phyloP scores from a whole-genome alignment of 2,888 invertebrate genomes.

The Seira musarum region DNA sequence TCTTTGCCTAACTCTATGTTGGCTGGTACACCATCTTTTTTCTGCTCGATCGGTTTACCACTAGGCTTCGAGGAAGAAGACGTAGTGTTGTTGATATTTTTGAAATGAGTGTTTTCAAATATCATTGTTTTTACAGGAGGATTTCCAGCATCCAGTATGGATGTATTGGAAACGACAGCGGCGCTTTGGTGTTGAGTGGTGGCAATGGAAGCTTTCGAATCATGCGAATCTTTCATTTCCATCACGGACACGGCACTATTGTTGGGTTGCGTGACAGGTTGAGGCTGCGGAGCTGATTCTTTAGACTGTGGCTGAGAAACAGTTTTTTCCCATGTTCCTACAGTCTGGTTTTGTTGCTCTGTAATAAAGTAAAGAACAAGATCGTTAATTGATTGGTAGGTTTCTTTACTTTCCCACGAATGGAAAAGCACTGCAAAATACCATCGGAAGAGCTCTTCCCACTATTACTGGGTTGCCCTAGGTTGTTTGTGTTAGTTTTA shows the following conservation, averaged over 20 bases:
- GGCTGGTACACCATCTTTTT: constrained; percentile 52
- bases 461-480: neutral
- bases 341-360: constrained; percentile 35
- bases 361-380: too few species aligned
- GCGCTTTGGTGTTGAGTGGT: constrained; percentile 19
- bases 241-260: constrained; percentile 14
- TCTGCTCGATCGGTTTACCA: constrained; percentile 29
- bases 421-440: constrained; percentile 22
- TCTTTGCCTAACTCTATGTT: constrained; percentile 60
- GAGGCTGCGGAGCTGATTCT: constrained; percentile 10
- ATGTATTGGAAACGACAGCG: neutral
- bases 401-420: neutral
- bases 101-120: constrained; percentile 68
- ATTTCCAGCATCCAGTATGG: constrained; percentile 57
- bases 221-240: constrained; percentile 37
- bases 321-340: constrained; percentile 23
- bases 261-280: neutral
- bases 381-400: too few species aligned
- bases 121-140: constrained; percentile 67
- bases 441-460: constrained; percentile 25
- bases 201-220: constrained; percentile 31
- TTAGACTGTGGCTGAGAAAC: constrained; percentile 15
- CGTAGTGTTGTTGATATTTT: constrained; percentile 53
- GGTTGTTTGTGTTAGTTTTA: neutral
- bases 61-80: constrained; percentile 28